Evolutionary conservation across 2,888 invertebrate genomes (phyloP).

Genomic region (Troides helena): DNA sequence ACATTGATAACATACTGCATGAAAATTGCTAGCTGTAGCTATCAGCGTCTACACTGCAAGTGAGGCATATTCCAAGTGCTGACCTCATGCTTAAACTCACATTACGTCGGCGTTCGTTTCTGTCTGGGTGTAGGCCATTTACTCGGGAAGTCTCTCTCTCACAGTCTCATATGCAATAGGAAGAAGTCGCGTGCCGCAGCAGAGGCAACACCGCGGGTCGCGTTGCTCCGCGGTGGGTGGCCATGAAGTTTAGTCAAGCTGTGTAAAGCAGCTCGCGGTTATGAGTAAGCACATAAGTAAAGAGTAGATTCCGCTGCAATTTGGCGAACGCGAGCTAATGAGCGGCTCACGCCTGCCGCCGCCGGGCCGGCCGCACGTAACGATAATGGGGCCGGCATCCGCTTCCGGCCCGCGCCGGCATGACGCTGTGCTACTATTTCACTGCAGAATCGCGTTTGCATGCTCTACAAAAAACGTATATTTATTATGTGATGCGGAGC

Average conservation of each 20-base stretch:
- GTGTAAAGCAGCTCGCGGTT: background rate
- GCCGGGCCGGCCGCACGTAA: conserved; percentile 5
- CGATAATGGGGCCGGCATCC: conserved; percentile 17
- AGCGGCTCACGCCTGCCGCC: conserved; percentile 6
- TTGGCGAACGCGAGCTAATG: conserved; percentile 16
- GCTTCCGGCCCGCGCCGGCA: conserved; percentile 13
- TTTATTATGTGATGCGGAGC: background rate
- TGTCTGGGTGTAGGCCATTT: too few species aligned
- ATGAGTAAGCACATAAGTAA: background rate
- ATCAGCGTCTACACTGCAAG: conserved; percentile 49
- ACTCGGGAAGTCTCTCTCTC: too few species aligned
- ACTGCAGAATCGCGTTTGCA: background rate
- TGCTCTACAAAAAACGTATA: background rate
- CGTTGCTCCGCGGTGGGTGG: too few species aligned
- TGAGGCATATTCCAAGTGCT: conserved; percentile 18
- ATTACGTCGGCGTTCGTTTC: background rate
- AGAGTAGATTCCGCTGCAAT: conserved; percentile 2
- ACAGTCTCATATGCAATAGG: too few species aligned
- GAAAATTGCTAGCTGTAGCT: conserved; percentile 40
- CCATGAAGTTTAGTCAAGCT: too few species aligned
- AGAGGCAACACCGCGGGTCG: too few species aligned
- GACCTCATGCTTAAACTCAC: conserved; percentile 15
- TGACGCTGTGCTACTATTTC: background rate
- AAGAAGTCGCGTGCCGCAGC: too few species aligned
- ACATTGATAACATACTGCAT: conserved; percentile 41